Base-by-base conservation (phyloP, 2,888 invertebrate species). In the Cephus nigrinus region DNA sequence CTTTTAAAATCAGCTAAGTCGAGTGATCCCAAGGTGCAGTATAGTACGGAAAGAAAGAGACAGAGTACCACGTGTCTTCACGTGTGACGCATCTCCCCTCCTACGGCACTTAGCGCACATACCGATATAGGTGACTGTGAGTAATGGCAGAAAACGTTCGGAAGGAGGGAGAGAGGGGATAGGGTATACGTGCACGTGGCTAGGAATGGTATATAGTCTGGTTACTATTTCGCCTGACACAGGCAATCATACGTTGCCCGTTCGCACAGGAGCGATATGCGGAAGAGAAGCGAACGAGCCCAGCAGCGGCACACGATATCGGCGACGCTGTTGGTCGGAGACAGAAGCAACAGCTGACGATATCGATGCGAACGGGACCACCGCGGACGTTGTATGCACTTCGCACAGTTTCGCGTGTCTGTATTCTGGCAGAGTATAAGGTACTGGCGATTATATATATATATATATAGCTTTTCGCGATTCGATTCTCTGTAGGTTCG, bases 341-440 rank as follows among this genome's bases (percentile, higher is more conserved):
- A 80, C 78, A 77, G 80, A 80, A 85, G 87, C 87, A 87, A 87
- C 87, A 87, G 87, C 87, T 87, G 87, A 87, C 85, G 85, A 82
- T 87, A 87, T 87, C 86, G 85, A 84, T 84, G 85, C 73, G 81
- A 75, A 75, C 75, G 75, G 68, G 40, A 75, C 83, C 23, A n/a
- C 34, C 74, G n/a, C 35, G 35, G 11, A 84, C 79, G 84, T 83
- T 86, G 82, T 84, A 82, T 86, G 68, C 30, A 84, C 84, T 84
- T 84, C 84, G 81, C 80, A 81, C 83, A 40, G 77, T 75, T 73
- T 68, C 78, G 80, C 83, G 78, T 76, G 80, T 81, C 81, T 82
- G 79, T 81, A 55, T 55, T 55, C 55, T 55, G 55, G 55, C 55
- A 55, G 55, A 23, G 23, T 55, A 9, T 55, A 55, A 55, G 23